phyloP scores from a whole-genome alignment of 1,140 invertebrate genomes.

The Ostrea denselamellosa region DNA sequence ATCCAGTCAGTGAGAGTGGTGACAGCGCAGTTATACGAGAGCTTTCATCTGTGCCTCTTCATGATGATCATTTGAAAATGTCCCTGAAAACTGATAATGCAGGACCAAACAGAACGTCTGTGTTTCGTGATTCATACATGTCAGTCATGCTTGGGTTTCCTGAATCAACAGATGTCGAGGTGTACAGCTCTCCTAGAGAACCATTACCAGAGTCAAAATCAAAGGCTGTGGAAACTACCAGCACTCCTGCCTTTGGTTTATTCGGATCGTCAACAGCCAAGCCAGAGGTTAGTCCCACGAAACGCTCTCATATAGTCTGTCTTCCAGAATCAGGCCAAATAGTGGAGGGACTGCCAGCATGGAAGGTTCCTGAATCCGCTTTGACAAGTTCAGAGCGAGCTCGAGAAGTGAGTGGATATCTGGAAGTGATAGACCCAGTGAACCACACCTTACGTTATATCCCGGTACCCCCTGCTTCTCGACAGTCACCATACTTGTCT shows the following conservation, averaged over 20 bases:
- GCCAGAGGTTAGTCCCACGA: background rate
- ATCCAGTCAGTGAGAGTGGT: conserved; percentile 71
- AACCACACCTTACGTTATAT: conserved; percentile 82
- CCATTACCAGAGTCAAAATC: conserved; percentile 19
- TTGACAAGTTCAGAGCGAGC: conserved; percentile 60
- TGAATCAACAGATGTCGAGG: conserved; percentile 71
- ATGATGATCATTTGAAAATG: conserved; percentile 62
- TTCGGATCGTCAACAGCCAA: background rate
- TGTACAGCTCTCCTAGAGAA: conserved; percentile 62
- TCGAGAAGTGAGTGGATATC: conserved; percentile 76
- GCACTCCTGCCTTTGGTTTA: conserved; percentile 11
- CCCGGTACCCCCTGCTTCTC: conserved; percentile 79
- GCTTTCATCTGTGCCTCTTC: conserved; percentile 61
- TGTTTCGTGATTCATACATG: conserved; percentile 79
- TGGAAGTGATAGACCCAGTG: conserved; percentile 82
- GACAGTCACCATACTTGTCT: conserved; percentile 70
- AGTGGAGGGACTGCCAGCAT: conserved; percentile 77
- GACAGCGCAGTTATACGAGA: conserved; percentile 44
- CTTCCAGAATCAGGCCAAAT: conserved; percentile 79
- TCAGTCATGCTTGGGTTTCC: conserved; percentile 82
- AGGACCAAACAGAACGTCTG: conserved; percentile 80
- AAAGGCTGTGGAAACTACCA: background rate
- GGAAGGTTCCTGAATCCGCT: conserved; percentile 76
- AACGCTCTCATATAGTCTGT: conserved; percentile 67
- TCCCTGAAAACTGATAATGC: conserved; percentile 77